phyloP scores from a whole-genome alignment of 2,888 invertebrate genomes.

The Coronaproctus castanopsis region DNA sequence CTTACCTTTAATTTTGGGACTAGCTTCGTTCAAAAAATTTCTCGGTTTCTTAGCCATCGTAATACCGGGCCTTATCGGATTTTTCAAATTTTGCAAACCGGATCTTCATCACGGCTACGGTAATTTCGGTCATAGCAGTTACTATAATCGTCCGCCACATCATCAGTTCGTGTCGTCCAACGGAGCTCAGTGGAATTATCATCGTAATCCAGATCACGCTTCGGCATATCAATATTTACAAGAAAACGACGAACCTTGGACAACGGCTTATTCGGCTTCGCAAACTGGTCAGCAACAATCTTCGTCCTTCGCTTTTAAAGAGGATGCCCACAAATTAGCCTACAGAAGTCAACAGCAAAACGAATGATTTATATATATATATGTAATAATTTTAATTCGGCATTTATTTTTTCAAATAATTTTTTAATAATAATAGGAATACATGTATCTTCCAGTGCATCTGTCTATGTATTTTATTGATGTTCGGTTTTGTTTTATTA shows the following conservation, averaged over 20 bases:
- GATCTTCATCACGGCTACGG: conserved; percentile 30
- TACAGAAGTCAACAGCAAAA: conserved; percentile 16
- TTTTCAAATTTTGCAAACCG: conserved; percentile 49
- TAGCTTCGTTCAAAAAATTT: conserved; percentile 67
- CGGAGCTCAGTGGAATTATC: conserved; percentile 34
- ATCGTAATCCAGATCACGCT: no score
- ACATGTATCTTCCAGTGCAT: no score
- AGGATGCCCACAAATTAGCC: conserved; percentile 18
- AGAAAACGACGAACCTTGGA: conserved; percentile 18
- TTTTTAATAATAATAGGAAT: no score
- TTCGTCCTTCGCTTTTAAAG: conserved; percentile 16
- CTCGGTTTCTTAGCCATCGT: conserved; percentile 59
- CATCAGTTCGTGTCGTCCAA: conserved; percentile 31
- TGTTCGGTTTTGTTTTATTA: no score
- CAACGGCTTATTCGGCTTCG: conserved; percentile 15
- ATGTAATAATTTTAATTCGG: no score
- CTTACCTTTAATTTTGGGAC: conserved; percentile 58
- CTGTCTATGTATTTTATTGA: no score
- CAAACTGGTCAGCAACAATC: conserved; percentile 1
- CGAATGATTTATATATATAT: background rate
- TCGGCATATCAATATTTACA: conserved; percentile 14
- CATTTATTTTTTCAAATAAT: no score
- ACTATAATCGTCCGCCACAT: conserved; percentile 35
- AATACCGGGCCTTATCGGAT: conserved; percentile 60
- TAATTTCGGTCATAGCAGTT: conserved; percentile 26